Evolutionary conservation across 1,140 invertebrate genomes (phyloP).

Genomic region (Phortica variegata): DNA sequence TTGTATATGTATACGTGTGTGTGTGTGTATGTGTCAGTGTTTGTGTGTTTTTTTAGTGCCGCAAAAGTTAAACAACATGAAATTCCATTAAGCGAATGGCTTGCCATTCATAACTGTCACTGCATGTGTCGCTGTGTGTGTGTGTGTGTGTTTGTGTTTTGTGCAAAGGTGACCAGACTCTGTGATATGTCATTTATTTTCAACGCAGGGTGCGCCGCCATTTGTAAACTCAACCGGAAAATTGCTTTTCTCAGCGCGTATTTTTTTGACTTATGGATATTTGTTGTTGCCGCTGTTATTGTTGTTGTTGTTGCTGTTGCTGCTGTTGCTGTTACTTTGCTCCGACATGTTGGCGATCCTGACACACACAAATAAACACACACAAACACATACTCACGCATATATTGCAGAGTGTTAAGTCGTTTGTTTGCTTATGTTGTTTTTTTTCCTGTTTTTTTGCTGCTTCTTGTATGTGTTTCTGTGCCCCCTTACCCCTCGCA

Average conservation of each 20-base stretch:
- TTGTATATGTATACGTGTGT: no score
- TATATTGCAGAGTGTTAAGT: no score
- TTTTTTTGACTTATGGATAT: conserved; percentile 10
- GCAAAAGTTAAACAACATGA: conserved; percentile 47
- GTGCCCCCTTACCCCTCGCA: no score
- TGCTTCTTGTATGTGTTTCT: no score
- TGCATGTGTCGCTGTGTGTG: conserved; percentile 8
- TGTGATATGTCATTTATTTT: conserved; percentile 50
- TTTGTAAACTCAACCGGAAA: conserved; percentile 49
- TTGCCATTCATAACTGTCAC: conserved; percentile 52
- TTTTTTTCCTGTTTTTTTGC: no score
- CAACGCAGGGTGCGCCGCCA: conserved; percentile 27
- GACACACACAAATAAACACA: no score
- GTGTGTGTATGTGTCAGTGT: neutral
- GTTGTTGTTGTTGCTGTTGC: neutral
- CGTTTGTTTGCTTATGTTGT: no score
- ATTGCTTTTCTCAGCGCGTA: conserved; percentile 47
- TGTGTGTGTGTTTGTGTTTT: conserved; percentile 28
- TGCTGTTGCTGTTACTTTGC: conserved; percentile 18
- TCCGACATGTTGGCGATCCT: no score
- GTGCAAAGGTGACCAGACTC: conserved; percentile 45
- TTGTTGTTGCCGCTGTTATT: conserved; percentile 2
- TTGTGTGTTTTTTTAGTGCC: neutral
- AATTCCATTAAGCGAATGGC: conserved; percentile 53
- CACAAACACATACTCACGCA: no score